Conservation (phyloP, 2,113 vertebrate species). For the Syngnathus typhle region DNA sequence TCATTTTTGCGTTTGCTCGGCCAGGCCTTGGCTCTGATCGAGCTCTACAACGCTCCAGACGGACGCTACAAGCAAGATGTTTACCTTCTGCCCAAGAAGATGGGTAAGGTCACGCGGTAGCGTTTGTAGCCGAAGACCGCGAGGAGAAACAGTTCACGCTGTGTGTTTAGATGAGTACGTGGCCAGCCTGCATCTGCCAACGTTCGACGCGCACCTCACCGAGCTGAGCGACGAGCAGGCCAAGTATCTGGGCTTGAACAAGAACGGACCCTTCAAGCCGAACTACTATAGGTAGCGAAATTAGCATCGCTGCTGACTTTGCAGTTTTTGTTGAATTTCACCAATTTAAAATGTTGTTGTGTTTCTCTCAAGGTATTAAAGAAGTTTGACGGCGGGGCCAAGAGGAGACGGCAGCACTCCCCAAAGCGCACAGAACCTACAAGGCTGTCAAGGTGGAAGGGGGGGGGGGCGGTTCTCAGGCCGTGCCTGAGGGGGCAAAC, state of each 20-base stretch:
- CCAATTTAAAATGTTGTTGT: not conserved
- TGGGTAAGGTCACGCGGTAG: constrained; percentile 74
- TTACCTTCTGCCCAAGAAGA: constrained; percentile 94
- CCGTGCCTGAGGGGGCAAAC: constrained; percentile 57
- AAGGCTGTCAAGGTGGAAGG: constrained; percentile 33
- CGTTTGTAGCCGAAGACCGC: not conserved
- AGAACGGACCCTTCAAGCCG: constrained; percentile 98
- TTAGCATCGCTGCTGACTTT: too few relatives aligned
- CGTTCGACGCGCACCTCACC: constrained; percentile 96
- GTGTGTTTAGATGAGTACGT: constrained; percentile 88
- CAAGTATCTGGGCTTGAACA: constrained; percentile 96
- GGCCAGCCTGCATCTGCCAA: constrained; percentile 94
- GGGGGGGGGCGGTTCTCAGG: constrained; percentile 59
- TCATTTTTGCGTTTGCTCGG: not conserved
- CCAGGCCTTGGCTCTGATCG: constrained; percentile 90
- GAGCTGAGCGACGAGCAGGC: constrained; percentile 94
- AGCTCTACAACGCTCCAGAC: constrained; percentile 92
- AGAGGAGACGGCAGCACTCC: constrained; percentile 46
- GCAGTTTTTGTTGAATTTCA: too few relatives aligned
- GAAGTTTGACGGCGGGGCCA: constrained; percentile 7
- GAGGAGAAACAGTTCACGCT: too few relatives aligned
- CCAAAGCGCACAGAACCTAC: constrained; percentile 51
- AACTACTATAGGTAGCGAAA: constrained; percentile 91
- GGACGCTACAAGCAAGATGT: constrained; percentile 95
- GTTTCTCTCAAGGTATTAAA: constrained; percentile 78